Evolutionary conservation across 2,888 invertebrate species (phyloP), one percentile per base, ranked within the genome.

Genomic region (Ectemnius cavifrons): DNA sequence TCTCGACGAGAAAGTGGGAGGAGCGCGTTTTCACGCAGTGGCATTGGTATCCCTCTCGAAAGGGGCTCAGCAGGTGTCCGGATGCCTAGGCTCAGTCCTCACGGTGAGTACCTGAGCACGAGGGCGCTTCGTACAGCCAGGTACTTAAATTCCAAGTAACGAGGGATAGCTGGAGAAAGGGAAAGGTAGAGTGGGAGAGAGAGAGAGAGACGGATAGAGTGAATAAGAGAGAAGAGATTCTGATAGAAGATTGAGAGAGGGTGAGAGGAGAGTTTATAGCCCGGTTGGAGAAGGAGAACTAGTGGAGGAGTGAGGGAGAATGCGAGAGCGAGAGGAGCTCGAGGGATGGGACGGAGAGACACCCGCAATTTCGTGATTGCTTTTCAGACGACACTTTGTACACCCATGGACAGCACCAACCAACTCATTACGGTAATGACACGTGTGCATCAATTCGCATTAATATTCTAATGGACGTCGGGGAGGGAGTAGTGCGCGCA

Each of bases 361-460:
- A 84, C 78, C 84, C 82, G 89, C 90, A 89, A 89, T 90, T 89
- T 89, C 87, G 87, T 89, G 89, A 90, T 90, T 89, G 89, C 89
- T 89, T 88, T 89, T 85, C 84, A 84, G 83, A 79, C 84, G 86
- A 86, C 89, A 88, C 88, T 88, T 87, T 88, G 86, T 81, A 81
- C 84, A 84, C 81, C 76, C 76, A 80, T 75, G 80, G 78, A 77
- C 80, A 86, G 86, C 87, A 87, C 86, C 86, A 85, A 86, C 85
- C 87, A 82, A 89, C 89, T 89, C 90, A 90, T 90, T 90, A 90
- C 88, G 83, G 86, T 90, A 90, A 90, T 90, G 89, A 90, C 89
- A 89, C 89, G 87, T 87, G 84, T 85, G 89, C 90, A 90, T 90
- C 89, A 89, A 90, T 90, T 89, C 89, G 87, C 88, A 89, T 89